These are phyloP conservation scores for Gisinianus flammeolus DNA, from an alignment of 2,888 invertebrate genomes.

Conservation along the genomic window DNA sequence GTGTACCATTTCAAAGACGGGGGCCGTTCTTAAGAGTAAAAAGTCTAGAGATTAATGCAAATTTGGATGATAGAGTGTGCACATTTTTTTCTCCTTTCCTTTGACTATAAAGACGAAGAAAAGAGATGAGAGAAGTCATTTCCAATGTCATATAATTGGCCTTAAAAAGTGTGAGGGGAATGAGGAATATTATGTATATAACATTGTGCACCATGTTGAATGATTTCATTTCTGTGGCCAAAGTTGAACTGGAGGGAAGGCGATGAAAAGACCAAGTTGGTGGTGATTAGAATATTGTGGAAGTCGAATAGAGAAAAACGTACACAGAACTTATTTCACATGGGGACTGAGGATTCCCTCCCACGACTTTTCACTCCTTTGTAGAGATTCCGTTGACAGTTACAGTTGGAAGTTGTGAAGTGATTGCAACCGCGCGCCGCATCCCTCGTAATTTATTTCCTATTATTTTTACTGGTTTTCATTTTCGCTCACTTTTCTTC, in stretches of 20 bases:
- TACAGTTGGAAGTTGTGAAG: constrained; percentile 20
- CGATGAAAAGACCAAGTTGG: not conserved
- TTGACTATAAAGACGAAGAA: not conserved
- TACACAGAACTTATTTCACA: too few relatives aligned
- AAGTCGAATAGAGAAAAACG: not conserved
- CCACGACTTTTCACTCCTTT: constrained; percentile 24
- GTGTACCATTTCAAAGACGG: too few relatives aligned
- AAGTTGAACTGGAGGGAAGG: not conserved
- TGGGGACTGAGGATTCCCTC: constrained; percentile 19
- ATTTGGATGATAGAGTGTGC: too few relatives aligned
- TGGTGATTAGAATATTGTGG: constrained; percentile 8
- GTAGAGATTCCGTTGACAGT: constrained; percentile 25
- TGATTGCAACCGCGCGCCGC: constrained; percentile 8
- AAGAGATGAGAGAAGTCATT: not conserved
- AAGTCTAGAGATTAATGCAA: too few relatives aligned
- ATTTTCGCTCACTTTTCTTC: constrained; percentile 11
- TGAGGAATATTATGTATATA: not conserved
- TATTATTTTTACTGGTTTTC: constrained; percentile 32
- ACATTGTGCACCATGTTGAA: not conserved
- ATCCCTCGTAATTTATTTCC: constrained; percentile 36
- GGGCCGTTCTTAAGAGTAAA: too few relatives aligned
- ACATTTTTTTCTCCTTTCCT: not conserved
- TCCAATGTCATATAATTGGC: too few relatives aligned
- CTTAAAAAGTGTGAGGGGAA: too few relatives aligned
- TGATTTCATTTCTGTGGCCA: not conserved